A percentile compares a stretch with the other conserved stretches of the same genome.
phyloP scores from a whole-genome alignment of 2,888 invertebrate genomes.

The Listrodromus nycthemerus region DNA sequence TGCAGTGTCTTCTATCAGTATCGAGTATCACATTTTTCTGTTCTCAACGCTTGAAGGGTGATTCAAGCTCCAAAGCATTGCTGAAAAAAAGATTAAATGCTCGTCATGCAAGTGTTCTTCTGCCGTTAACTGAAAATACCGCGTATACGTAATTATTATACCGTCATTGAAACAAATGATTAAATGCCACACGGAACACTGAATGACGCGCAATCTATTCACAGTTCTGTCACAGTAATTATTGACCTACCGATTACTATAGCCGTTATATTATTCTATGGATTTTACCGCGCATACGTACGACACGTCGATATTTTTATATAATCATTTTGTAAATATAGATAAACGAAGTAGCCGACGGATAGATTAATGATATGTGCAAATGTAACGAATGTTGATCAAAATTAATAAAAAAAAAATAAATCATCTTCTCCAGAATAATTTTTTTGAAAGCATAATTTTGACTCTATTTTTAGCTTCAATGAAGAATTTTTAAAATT shows the following conservation, averaged over 20 bases:
- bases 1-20: background rate
- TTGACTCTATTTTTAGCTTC: slow-evolving; percentile 17
- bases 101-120: slow-evolving; percentile 49
- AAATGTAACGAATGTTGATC: slow-evolving; percentile 73
- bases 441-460: no score
- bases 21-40: background rate
- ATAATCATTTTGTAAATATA: slow-evolving; percentile 78
- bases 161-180: slow-evolving; percentile 23
- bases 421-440: slow-evolving; percentile 7
- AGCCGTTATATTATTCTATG: slow-evolving; percentile 70
- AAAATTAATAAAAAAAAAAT: slow-evolving; percentile 62
- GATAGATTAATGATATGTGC: slow-evolving; percentile 66
- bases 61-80: background rate
- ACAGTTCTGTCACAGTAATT: slow-evolving; percentile 30
- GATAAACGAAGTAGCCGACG: slow-evolving; percentile 63
- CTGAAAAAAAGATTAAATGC: slow-evolving; percentile 4
- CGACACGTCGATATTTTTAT: slow-evolving; percentile 78
- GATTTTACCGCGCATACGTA: slow-evolving; percentile 69
- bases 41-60: background rate
- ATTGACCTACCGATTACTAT: slow-evolving; percentile 33
- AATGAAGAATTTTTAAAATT: slow-evolving; percentile 38
- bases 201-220: slow-evolving; percentile 19
- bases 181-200: slow-evolving; percentile 28
- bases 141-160: slow-evolving; percentile 74
- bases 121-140: slow-evolving; percentile 73